A percentile compares a stretch with the other conserved stretches of the same genome.
These are phyloP conservation scores for Sarcophaga rosellei DNA, from an alignment of 2,888 invertebrate genomes.

Conservation along the genomic window DNA sequence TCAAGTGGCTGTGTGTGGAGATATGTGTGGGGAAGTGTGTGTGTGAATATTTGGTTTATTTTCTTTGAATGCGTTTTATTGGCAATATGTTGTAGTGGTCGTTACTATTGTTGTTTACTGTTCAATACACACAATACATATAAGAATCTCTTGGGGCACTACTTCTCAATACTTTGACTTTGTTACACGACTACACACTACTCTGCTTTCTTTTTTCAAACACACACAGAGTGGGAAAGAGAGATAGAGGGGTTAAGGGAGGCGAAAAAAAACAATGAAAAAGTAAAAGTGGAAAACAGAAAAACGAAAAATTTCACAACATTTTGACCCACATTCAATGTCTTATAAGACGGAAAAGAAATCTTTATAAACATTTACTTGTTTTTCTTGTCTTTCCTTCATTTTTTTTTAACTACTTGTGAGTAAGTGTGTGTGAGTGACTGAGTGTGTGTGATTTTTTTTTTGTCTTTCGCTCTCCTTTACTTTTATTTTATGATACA, in stretches of 20 bases:
- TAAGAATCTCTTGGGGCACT: conserved; percentile 55
- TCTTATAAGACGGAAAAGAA: conserved; percentile 38
- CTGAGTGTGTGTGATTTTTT: not conserved
- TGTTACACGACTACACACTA: not conserved
- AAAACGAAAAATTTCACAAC: not conserved
- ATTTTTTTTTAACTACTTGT: not conserved
- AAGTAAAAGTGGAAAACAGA: not conserved
- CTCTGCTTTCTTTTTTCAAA: not conserved
- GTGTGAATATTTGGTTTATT: conserved; percentile 28
- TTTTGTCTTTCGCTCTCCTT: not conserved
- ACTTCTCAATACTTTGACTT: conserved; percentile 57
- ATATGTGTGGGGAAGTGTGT: conserved; percentile 15
- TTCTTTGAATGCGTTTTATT: conserved; percentile 59
- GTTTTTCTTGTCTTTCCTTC: not conserved
- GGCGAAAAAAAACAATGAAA: not conserved
- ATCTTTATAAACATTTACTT: conserved; percentile 34
- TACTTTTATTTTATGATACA: no score
- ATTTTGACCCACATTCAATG: conserved; percentile 56
- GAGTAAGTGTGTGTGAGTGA: not conserved
- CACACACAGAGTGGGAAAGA: no score
- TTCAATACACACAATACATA: not conserved
- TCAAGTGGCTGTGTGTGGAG: not conserved
- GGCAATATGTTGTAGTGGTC: conserved; percentile 38
- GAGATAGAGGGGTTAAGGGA: no score
- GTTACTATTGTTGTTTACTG: not conserved